Conservation (phyloP, 2,888 invertebrate species). For the Machimus atricapillus region DNA sequence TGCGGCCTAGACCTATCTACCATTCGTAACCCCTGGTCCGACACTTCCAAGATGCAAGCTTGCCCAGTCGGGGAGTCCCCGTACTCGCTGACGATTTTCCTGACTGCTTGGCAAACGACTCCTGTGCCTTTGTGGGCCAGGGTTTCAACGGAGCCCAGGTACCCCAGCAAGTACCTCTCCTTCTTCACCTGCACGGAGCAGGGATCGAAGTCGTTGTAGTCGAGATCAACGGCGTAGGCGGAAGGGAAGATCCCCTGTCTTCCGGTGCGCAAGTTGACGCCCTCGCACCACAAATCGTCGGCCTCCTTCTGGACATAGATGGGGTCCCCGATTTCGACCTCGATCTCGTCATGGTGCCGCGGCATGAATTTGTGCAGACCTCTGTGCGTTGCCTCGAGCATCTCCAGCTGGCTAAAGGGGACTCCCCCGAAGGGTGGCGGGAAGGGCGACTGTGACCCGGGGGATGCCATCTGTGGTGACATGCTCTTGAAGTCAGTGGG, state of each 20-base stretch:
- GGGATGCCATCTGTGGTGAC: conserved; percentile 73
- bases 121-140: conserved; percentile 96
- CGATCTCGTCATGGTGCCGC: conserved; percentile 93
- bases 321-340: conserved; percentile 96
- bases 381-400: conserved; percentile 93
- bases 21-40: conserved; percentile 95
- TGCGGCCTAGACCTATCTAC: conserved; percentile 78
- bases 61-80: conserved; percentile 76
- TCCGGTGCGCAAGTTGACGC: conserved; percentile 93
- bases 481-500: conserved; percentile 89
- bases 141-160: conserved; percentile 96
- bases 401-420: conserved; percentile 80
- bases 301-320: conserved; percentile 96
- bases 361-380: conserved; percentile 96
- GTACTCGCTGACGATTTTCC: conserved; percentile 79
- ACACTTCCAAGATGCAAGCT: conserved; percentile 90
- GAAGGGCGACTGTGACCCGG: conserved; percentile 70
- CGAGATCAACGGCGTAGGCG: conserved; percentile 96
- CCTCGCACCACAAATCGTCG: conserved; percentile 98
- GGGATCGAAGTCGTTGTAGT: conserved; percentile 95
- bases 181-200: conserved; percentile 82
- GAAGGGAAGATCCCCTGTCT: conserved; percentile 95
- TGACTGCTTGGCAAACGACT: conserved; percentile 90
- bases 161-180: conserved; percentile 88
- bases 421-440: conserved; percentile 75